Evolutionary conservation across 2,888 invertebrate genomes (phyloP).

Genomic region (Pseudoips prasinana): DNA sequence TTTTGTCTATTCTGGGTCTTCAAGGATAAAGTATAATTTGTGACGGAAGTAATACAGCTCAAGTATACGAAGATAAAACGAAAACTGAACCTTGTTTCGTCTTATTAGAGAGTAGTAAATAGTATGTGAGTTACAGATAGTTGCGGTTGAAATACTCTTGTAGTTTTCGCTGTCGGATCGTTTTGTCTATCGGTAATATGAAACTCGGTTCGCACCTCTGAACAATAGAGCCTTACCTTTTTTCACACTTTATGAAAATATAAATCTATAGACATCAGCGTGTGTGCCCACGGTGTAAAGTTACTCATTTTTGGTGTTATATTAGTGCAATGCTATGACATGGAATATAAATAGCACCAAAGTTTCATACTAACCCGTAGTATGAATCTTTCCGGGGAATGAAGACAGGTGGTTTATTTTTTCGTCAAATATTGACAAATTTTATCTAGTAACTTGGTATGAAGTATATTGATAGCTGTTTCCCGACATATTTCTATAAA

Average conservation of each 20-base stretch:
- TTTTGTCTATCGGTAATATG: conserved; percentile 77
- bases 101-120: conserved; percentile 41
- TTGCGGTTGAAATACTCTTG: conserved; percentile 29
- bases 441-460: conserved; percentile 14
- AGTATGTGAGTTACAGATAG: conserved; percentile 10
- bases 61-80: conserved; percentile 34
- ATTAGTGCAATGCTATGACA: conserved; percentile 18
- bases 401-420: conserved; percentile 11
- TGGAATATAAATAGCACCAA: conserved; percentile 6
- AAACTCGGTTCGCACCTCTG: conserved; percentile 74
- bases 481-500: conserved; percentile 41
- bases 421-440: conserved; percentile 29
- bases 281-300: conserved; percentile 53
- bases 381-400: no score
- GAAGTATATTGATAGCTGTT: no score
- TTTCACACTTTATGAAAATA: conserved; percentile 68
- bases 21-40: conserved; percentile 69
- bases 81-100: conserved; percentile 44
- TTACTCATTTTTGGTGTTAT: conserved; percentile 41
- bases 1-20: conserved; percentile 77
- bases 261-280: conserved; percentile 42
- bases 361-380: conserved; percentile 3
- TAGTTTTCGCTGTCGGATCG: conserved; percentile 53
- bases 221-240: conserved; percentile 69
- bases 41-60: conserved; percentile 44